A percentile compares a stretch with the other conserved stretches of the same genome.
These are phyloP conservation scores for Tipula helvola DNA, from an alignment of 2,888 invertebrate species.

Conservation along the genomic window DNA sequence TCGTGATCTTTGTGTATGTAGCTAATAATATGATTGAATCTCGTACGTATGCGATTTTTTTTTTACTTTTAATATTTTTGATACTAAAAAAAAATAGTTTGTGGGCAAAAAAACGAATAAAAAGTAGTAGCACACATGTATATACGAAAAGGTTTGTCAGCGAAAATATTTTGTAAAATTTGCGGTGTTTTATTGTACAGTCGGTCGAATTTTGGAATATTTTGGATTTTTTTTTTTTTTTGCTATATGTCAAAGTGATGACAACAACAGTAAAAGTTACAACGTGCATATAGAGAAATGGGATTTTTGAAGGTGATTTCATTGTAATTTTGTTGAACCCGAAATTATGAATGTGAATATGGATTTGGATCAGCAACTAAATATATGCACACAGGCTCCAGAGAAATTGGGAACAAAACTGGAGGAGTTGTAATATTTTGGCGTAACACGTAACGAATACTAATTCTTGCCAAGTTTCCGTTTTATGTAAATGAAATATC, in stretches of 20 bases:
- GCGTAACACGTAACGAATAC: no score
- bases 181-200: background rate
- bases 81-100: background rate
- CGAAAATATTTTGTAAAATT: background rate
- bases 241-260: background rate
- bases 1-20: background rate
- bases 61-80: background rate
- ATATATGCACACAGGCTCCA: no score
- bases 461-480: no score
- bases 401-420: no score
- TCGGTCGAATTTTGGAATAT: background rate
- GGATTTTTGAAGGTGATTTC: background rate
- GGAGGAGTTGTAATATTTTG: no score
- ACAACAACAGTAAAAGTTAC: background rate
- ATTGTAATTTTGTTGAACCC: background rate
- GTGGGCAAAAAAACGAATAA: background rate
- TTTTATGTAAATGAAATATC: no score
- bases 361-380: no score
- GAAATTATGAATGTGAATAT: background rate
- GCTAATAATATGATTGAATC: background rate
- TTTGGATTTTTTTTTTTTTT: background rate
- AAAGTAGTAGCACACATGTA: background rate
- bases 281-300: background rate
- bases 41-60: background rate
- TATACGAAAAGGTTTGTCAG: background rate